A percentile compares a stretch with the other conserved stretches of the same genome.
Conservation (phyloP, 2,888 invertebrate genomes). For the Rhagonycha lutea region DNA sequence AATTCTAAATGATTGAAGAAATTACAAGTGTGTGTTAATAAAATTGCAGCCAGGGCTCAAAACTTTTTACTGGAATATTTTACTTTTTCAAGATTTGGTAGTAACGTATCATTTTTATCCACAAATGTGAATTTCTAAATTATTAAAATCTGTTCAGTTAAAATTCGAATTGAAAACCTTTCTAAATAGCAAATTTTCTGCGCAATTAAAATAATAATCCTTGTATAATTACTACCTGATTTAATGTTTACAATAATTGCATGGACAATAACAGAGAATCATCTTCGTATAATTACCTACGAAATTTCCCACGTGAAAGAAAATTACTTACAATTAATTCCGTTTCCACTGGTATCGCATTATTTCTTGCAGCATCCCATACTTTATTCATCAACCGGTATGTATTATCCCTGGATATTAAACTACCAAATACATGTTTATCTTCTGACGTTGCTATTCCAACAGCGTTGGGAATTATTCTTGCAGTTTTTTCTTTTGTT, state of each 20-base stretch:
- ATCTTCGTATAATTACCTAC: not conserved
- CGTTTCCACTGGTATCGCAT: constrained; percentile 44
- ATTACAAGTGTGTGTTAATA: too few relatives aligned
- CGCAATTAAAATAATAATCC: too few relatives aligned
- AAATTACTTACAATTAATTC: constrained; percentile 35
- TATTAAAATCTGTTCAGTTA: too few relatives aligned
- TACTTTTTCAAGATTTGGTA: too few relatives aligned
- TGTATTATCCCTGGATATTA: constrained; percentile 86
- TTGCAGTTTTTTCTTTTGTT: constrained; percentile 90
- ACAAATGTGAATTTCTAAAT: too few relatives aligned
- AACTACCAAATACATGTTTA: constrained; percentile 87
- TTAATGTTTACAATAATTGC: not conserved
- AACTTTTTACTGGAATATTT: too few relatives aligned
- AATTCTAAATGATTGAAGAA: too few relatives aligned
- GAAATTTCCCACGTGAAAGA: not conserved
- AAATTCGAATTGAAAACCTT: too few relatives aligned
- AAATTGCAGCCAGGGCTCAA: too few relatives aligned
- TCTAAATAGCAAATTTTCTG: too few relatives aligned
- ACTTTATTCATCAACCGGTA: constrained; percentile 86
- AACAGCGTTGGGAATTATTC: constrained; percentile 93
- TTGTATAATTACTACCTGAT: too few relatives aligned
- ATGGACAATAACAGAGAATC: not conserved
- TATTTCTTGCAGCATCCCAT: constrained; percentile 69
- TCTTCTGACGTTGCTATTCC: constrained; percentile 84
- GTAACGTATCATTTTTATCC: too few relatives aligned